Base-by-base conservation (phyloP, 1,140 invertebrate genomes). In the Linepithema humile region DNA sequence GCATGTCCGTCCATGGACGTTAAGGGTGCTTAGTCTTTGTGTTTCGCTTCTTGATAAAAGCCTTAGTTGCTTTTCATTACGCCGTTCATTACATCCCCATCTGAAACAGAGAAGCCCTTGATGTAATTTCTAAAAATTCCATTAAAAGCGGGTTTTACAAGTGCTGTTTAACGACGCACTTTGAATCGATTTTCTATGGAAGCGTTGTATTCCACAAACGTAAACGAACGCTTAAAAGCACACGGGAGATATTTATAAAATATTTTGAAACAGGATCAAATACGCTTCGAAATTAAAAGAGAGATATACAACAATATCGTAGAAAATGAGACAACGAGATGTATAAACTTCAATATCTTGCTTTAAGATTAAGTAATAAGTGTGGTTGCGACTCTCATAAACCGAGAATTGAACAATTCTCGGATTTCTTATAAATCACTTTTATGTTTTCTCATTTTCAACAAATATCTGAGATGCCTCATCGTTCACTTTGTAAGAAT, bases 11-110 rank as follows among this genome's bases (percentile, higher is more conserved):
- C 48, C 23, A 35, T 43, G 64, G 64, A 26, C 62, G 64, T 80
- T 80, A 80, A 80, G 75, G 75, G 26, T 70, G 48, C 75, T 69
- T 43, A 55, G 75, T 80, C 75, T 80, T 80, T 80, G 75, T 80
- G 64, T 69, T 80, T 48, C 55, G 64, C 70, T 64, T 80, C 64
- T 80, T 69, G 75, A 80, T 80, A 80, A 80, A 80, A 69, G 75
- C 75, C 64, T 70, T 80, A 80, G 75, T 80, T 80, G 75, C 75
- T 80, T 80, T 80, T 80, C 75, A 80, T 80, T 80, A 80, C 35
- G 23, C 26, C 75, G 50, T 80, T 80, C 75, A 80, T 80, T 80
- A 80, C 48, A 69, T 38, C 48, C 9, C 75, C 35, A 23, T 29
- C 50, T 80, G 69, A 69, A 78, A 69, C 48, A 29, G 62, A 69